Evolutionary conservation across 1,140 invertebrate species (phyloP).

Genomic region (Cecropterus lyciades): DNA sequence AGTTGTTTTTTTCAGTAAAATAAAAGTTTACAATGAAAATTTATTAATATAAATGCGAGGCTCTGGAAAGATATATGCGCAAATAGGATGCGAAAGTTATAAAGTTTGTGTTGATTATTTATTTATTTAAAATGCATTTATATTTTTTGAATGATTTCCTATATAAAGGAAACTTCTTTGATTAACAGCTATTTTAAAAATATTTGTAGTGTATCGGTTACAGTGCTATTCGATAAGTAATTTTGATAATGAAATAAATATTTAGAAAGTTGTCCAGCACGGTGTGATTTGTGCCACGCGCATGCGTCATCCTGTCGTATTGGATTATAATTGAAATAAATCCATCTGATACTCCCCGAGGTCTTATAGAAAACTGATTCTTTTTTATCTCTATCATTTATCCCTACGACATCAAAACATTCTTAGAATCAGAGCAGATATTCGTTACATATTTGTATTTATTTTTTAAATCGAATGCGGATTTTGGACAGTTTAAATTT

Average conservation of each 20-base stretch:
- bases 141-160: too few relatives aligned
- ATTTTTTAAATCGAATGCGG: background rate
- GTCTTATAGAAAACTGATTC: constrained; percentile 37
- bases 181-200: too few relatives aligned
- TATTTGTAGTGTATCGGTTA: too few relatives aligned
- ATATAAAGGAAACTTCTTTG: too few relatives aligned
- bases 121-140: too few relatives aligned
- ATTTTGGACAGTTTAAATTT: constrained; percentile 14
- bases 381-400: constrained; percentile 32
- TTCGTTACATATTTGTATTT: background rate
- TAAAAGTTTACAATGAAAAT: too few relatives aligned
- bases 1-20: too few relatives aligned
- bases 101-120: too few relatives aligned
- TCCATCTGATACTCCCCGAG: constrained; percentile 60
- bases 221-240: too few relatives aligned
- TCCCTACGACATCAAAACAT: constrained; percentile 1
- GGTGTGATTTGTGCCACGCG: constrained; percentile 65
- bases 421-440: background rate
- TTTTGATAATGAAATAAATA: background rate
- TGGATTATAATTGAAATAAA: constrained; percentile 81
- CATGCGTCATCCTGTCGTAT: constrained; percentile 63
- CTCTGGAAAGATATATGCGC: too few relatives aligned
- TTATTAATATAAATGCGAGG: too few relatives aligned
- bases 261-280: constrained; percentile 16
- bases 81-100: too few relatives aligned